Conservation (phyloP, 1,140 invertebrate species). For the Wasmannia auropunctata region DNA sequence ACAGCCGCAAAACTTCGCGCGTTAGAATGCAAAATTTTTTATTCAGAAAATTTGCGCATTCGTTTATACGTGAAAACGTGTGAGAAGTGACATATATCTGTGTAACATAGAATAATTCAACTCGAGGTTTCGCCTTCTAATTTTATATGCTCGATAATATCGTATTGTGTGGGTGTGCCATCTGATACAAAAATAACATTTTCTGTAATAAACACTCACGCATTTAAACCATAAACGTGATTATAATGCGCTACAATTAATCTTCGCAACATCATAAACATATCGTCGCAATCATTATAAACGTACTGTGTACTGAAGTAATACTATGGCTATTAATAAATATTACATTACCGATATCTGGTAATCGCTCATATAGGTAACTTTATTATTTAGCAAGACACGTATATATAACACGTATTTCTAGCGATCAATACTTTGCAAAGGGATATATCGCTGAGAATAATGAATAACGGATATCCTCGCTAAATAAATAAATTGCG, state of each 20-base stretch:
- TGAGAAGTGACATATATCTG: not conserved
- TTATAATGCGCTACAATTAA: conserved; percentile 1
- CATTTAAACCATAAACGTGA: conserved; percentile 30
- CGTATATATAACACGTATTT: not conserved
- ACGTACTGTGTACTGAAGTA: not conserved
- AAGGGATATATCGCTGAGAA: not conserved
- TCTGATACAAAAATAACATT: conserved; percentile 33
- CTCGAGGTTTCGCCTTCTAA: conserved; percentile 32
- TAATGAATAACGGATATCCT: not conserved
- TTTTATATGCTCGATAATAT: conserved; percentile 35
- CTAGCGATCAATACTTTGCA: not conserved
- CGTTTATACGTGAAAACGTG: not conserved
- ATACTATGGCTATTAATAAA: conserved; percentile 36
- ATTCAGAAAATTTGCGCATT: not conserved
- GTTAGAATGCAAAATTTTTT: conserved; percentile 2
- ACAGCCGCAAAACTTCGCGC: conserved; percentile 2
- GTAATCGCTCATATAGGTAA: not conserved
- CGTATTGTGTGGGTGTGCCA: conserved; percentile 28
- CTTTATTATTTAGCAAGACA: conserved; percentile 24
- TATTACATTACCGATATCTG: conserved; percentile 27
- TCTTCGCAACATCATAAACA: conserved; percentile 1
- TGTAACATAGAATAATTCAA: conserved; percentile 31
- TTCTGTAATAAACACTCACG: conserved; percentile 21
- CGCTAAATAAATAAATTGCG: conserved; percentile 4
- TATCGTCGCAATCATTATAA: conserved; percentile 25